Percentiles rank a stretch among this genome's conserved stretches.
Evolutionary conservation across 2,113 vertebrate species (phyloP).

Genomic region (Clarias macrocephalus): DNA sequence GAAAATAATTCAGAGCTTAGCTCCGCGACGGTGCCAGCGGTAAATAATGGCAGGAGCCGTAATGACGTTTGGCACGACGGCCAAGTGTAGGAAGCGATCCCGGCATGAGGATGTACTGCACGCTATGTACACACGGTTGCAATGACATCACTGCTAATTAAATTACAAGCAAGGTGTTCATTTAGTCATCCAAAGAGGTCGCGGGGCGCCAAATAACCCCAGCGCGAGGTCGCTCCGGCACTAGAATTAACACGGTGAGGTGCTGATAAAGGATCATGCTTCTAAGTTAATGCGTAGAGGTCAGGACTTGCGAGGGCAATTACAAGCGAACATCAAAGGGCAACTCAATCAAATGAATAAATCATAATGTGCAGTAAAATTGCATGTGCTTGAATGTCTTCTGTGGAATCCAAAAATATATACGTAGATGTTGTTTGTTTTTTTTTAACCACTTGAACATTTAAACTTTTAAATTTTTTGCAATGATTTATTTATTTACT

Average conservation of each 20-base stretch:
- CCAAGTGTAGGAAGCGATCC: slow-evolving; percentile 37
- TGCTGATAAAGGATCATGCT: neutral
- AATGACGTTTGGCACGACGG: slow-evolving; percentile 28
- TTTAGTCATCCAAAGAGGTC: slow-evolving; percentile 13
- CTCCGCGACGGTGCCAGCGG: slow-evolving; percentile 20
- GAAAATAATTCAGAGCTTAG: slow-evolving; percentile 42
- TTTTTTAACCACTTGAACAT: neutral
- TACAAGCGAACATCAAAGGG: too few species aligned
- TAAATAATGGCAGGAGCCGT: slow-evolving; percentile 36
- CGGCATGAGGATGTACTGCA: neutral
- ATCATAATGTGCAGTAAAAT: neutral
- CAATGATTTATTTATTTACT: neutral
- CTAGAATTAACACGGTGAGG: neutral
- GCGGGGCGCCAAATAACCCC: neutral
- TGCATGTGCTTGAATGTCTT: neutral
- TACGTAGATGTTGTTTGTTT: neutral
- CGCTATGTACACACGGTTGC: slow-evolving; percentile 6
- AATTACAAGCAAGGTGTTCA: slow-evolving; percentile 14
- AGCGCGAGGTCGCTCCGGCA: neutral
- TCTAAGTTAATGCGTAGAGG: neutral
- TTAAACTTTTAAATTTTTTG: neutral
- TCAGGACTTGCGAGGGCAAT: neutral
- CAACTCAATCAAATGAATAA: neutral
- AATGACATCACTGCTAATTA: slow-evolving; percentile 29
- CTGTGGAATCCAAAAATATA: neutral